phyloP scores from a whole-genome alignment of 2,888 invertebrate genomes.

The Pammene fasciana region DNA sequence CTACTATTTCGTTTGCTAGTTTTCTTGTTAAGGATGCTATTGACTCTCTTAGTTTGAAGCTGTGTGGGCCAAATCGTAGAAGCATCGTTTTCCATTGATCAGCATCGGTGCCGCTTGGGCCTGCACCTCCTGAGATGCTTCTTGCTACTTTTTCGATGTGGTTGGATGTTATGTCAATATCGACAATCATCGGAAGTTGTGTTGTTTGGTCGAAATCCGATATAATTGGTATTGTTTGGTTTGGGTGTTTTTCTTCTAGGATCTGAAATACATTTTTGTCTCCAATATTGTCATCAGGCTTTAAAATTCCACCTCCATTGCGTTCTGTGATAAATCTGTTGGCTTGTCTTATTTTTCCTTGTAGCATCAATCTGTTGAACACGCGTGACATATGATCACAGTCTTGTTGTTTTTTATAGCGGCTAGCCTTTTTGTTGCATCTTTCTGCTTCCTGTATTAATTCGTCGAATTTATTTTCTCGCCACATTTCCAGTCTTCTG shows the following conservation, averaged over 20 bases:
- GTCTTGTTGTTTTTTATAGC: too few relatives aligned
- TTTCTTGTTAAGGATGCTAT: neutral
- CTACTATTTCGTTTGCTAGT: neutral
- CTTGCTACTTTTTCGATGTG: neutral
- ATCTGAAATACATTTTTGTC: slow-evolving; percentile 5
- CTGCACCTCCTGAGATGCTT: neutral
- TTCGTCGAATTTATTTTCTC: too few relatives aligned
- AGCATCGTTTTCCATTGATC: neutral
- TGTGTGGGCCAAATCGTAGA: neutral
- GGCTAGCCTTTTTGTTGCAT: too few relatives aligned
- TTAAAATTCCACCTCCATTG: neutral
- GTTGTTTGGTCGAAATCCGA: too few relatives aligned
- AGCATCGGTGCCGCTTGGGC: neutral
- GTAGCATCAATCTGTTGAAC: too few relatives aligned
- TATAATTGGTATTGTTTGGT: neutral
- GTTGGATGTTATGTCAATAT: neutral
- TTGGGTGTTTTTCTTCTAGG: slow-evolving; percentile 2
- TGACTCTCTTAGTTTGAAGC: neutral
- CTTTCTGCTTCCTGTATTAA: too few relatives aligned
- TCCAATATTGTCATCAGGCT: neutral
- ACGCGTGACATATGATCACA: too few relatives aligned
- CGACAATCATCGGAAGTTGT: neutral
- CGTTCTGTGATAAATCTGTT: too few relatives aligned
- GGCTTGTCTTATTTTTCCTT: too few relatives aligned
- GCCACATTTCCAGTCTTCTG: neutral